A percentile compares a stretch with the other conserved stretches of the same genome.
phyloP scores from a whole-genome alignment of 1,140 invertebrate genomes.

The Drosophila lacteicornis region DNA sequence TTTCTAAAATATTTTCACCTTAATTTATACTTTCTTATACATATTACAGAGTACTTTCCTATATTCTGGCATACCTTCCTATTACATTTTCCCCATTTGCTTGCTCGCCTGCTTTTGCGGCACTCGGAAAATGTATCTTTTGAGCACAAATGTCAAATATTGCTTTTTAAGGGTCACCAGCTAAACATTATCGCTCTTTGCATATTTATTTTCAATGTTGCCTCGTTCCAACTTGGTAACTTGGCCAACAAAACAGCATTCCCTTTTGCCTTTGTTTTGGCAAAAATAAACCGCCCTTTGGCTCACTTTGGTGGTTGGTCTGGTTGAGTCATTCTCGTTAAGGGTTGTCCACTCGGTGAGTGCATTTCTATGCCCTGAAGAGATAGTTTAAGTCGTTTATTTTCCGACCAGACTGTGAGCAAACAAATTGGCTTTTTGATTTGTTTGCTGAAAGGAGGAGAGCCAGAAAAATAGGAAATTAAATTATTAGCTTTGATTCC shows the following conservation, averaged over 20 bases:
- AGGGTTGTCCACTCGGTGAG: slow-evolving; percentile 43
- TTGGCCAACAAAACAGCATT: slow-evolving; percentile 29
- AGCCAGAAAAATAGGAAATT: slow-evolving; percentile 1
- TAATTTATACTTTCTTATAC: not conserved
- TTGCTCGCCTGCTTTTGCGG: slow-evolving; percentile 5
- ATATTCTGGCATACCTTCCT: slow-evolving; percentile 14
- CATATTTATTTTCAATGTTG: slow-evolving; percentile 61
- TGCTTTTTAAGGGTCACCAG: slow-evolving; percentile 78
- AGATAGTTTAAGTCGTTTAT: slow-evolving; percentile 26
- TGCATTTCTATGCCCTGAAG: slow-evolving; percentile 35
- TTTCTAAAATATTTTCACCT: not conserved
- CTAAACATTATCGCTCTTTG: slow-evolving; percentile 63
- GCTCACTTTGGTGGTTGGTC: slow-evolving; percentile 26
- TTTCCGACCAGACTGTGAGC: slow-evolving; percentile 20
- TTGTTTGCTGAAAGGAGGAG: slow-evolving; percentile 9
- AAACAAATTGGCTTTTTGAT: slow-evolving; percentile 37
- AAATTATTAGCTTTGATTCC: slow-evolving; percentile 42
- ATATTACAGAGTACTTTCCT: not conserved
- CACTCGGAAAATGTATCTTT: slow-evolving; percentile 68
- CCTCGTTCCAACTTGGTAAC: slow-evolving; percentile 26
- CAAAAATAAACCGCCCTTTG: slow-evolving; percentile 49
- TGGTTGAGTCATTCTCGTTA: slow-evolving; percentile 57
- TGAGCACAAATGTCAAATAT: slow-evolving; percentile 83
- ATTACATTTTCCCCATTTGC: not conserved
- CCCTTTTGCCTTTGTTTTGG: slow-evolving; percentile 22